These are phyloP conservation scores for Pagetopsis macropterus DNA, from an alignment of 2,797 vertebrate species.

Conservation along the genomic window DNA sequence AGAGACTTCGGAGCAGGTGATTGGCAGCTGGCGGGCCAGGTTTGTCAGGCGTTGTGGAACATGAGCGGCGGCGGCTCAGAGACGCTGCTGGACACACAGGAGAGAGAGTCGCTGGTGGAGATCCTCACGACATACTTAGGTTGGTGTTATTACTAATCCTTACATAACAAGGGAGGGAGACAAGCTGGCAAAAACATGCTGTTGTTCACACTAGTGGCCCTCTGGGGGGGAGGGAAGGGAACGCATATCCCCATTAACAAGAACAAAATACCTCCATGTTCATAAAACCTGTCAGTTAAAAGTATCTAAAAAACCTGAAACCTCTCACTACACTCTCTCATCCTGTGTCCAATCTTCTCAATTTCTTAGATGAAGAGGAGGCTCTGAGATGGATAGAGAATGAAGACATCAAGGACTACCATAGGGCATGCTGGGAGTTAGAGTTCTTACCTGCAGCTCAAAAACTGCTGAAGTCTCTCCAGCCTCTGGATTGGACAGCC, in stretches of 20 bases:
- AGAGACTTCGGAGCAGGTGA: conserved; percentile 90
- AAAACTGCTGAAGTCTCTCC: conserved; percentile 85
- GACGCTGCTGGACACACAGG: conserved; percentile 59
- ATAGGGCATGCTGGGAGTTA: conserved; percentile 89
- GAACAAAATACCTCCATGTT: conserved; percentile 9
- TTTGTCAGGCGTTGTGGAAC: conserved; percentile 97
- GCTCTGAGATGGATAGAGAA: conserved; percentile 80
- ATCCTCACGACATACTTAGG: conserved; percentile 86
- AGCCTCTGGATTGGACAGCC: conserved; percentile 41
- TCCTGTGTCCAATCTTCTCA: conserved; percentile 7
- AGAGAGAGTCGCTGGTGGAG: conserved; percentile 74
- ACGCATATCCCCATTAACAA: not conserved
- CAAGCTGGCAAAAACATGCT: conserved; percentile 28
- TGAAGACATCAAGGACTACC: conserved; percentile 80
- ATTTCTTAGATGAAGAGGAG: conserved; percentile 84
- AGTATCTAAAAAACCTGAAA: conserved; percentile 3
- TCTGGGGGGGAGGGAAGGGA: conserved; percentile 18
- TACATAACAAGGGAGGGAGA: conserved; percentile 41
- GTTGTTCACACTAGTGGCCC: conserved; percentile 31
- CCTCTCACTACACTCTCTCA: not conserved
- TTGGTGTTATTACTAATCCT: conserved; percentile 71
- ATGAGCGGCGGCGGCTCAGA: conserved; percentile 72
- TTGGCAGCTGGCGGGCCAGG: conserved; percentile 92
- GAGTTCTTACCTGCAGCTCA: conserved; percentile 92
- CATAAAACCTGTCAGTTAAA: conserved; percentile 22